phyloP scores from a whole-genome alignment of 2,113 vertebrate genomes.

The Pungitius pungitius region DNA sequence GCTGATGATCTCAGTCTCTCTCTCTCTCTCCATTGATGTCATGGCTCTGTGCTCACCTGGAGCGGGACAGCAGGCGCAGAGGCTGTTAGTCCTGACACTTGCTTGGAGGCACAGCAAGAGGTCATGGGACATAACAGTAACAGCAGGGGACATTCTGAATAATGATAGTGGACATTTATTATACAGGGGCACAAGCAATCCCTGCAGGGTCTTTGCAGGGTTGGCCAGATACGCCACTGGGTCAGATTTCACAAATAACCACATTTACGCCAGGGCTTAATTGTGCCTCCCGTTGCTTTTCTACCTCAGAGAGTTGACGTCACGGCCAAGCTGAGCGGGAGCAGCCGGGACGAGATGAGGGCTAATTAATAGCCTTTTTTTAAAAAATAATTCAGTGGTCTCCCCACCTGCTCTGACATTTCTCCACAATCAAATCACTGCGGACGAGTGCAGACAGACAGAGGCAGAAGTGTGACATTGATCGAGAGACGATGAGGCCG shows the following conservation, averaged over 20 bases:
- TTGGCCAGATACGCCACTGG: conserved; percentile 26
- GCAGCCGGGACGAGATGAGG: conserved; percentile 38
- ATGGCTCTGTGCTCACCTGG: conserved; percentile 42
- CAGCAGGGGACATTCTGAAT: conserved; percentile 53
- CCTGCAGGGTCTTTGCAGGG: conserved; percentile 41
- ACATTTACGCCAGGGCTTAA: conserved; percentile 49
- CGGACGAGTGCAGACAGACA: not conserved
- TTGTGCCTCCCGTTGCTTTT: conserved; percentile 19
- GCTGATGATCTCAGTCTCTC: conserved; percentile 29
- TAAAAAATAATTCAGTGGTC: conserved; percentile 19
- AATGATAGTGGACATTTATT: conserved; percentile 66
- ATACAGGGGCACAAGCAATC: conserved; percentile 51
- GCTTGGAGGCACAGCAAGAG: conserved; percentile 59
- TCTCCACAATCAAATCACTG: conserved; percentile 23
- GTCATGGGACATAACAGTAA: conserved; percentile 56
- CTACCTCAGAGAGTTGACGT: conserved; percentile 21
- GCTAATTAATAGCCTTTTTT: conserved; percentile 49
- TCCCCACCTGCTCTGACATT: conserved; percentile 20
- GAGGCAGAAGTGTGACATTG: not conserved
- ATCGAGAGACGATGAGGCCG: not conserved
- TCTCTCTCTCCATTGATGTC: conserved; percentile 6
- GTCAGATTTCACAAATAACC: conserved; percentile 49
- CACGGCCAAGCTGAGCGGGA: conserved; percentile 27
- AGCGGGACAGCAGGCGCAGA: conserved; percentile 16
- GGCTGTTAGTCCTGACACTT: conserved; percentile 52